A percentile compares a stretch with the other conserved stretches of the same genome.
phyloP scores from a whole-genome alignment of 2,888 invertebrate species.

The Sesamia inferens region DNA sequence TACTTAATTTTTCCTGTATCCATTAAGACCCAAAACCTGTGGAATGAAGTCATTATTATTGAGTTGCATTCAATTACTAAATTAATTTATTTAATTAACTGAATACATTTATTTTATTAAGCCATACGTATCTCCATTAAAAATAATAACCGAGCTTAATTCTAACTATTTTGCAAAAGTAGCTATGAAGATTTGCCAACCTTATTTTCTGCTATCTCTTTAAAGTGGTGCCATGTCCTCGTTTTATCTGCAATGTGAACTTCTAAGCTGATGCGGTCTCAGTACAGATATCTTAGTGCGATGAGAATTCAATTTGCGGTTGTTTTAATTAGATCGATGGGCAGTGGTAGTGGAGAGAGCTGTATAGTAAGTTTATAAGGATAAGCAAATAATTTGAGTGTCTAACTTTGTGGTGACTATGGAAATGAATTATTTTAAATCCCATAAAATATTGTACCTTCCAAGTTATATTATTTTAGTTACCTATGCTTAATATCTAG shows the following conservation, averaged over 20 bases:
- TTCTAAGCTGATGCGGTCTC: slow-evolving; percentile 48
- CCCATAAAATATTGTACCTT: not conserved
- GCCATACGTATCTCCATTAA: no score
- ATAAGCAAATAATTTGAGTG: not conserved
- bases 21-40: not conserved
- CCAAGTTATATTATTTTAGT: no score
- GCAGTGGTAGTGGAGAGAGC: not conserved
- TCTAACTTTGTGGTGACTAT: not conserved
- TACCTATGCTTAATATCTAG: no score
- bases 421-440: not conserved
- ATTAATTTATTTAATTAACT: no score
- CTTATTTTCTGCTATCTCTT: slow-evolving; percentile 61
- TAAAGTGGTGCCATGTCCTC: slow-evolving; percentile 63
- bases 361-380: not conserved
- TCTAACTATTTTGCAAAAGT: not conserved
- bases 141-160: no score
- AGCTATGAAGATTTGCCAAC: slow-evolving; percentile 34
- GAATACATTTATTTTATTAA: no score
- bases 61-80: no score
- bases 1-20: not conserved
- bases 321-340: slow-evolving; percentile 32
- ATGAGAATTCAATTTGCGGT: slow-evolving; percentile 54
- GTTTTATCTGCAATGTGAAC: slow-evolving; percentile 60
- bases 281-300: slow-evolving; percentile 43
- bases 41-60: no score